Percentiles rank a stretch among this genome's conserved stretches.
Conservation (phyloP, 2,113 vertebrate genomes). For the Genyomyrus donnyi region DNA sequence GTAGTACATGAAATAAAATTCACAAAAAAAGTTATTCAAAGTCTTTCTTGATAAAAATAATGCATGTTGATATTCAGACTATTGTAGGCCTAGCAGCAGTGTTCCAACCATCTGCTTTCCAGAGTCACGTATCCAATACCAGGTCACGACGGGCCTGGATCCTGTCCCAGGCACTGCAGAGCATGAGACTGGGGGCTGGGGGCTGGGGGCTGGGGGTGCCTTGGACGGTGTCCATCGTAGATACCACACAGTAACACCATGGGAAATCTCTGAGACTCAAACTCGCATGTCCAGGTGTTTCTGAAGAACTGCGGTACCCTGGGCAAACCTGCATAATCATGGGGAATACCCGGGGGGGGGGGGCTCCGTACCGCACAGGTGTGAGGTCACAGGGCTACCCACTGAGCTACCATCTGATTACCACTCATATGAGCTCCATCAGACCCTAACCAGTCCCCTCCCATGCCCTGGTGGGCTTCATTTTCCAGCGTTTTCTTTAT, state of each 20-base stretch:
- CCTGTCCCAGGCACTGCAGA: background rate
- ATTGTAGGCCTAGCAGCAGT: background rate
- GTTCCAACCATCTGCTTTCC: background rate
- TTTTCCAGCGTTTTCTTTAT: background rate
- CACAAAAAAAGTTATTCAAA: background rate
- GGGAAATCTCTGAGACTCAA: background rate
- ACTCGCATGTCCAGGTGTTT: background rate
- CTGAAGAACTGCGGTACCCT: background rate
- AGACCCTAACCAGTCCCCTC: background rate
- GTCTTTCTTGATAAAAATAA: background rate
- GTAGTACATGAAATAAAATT: background rate
- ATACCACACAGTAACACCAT: background rate
- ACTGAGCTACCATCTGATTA: background rate
- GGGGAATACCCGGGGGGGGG: background rate
- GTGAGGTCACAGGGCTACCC: background rate
- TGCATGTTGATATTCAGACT: background rate
- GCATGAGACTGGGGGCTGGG: background rate
- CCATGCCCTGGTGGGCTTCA: background rate
- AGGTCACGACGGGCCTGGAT: background rate
- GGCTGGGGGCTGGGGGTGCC: background rate
- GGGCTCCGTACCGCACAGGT: background rate
- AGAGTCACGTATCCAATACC: background rate
- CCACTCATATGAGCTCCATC: background rate
- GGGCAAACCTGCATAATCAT: background rate
- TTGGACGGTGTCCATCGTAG: background rate